phyloP scores from a whole-genome alignment of 2,888 invertebrate genomes.

The Linhomoeus sp. region DNA sequence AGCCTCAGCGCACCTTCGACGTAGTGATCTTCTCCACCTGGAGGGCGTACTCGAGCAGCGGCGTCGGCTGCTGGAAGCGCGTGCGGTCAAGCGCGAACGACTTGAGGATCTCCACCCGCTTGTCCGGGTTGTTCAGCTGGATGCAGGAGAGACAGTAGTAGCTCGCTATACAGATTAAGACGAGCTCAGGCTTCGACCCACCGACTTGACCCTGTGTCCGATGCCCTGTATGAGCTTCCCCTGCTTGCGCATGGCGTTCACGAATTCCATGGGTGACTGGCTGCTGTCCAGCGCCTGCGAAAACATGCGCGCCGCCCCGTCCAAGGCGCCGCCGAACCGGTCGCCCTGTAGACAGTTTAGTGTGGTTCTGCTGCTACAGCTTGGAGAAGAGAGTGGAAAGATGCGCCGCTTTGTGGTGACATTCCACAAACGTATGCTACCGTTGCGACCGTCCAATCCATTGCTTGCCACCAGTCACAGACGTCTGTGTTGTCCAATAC shows the following conservation, averaged over 20 bases:
- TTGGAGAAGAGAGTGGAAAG: too few relatives aligned
- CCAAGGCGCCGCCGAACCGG: slow-evolving; percentile 90
- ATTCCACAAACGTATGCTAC: too few relatives aligned
- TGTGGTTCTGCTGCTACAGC: too few relatives aligned
- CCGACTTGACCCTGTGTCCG: slow-evolving; percentile 62
- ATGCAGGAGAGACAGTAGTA: slow-evolving; percentile 4
- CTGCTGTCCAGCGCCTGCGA: slow-evolving; percentile 85
- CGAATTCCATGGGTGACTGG: slow-evolving; percentile 84
- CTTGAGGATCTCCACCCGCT: slow-evolving; percentile 85
- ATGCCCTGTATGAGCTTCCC: slow-evolving; percentile 98
- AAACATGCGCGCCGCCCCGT: slow-evolving; percentile 92
- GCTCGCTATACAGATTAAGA: too few relatives aligned
- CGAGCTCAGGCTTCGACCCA: too few relatives aligned
- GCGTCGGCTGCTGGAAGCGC: slow-evolving; percentile 50
- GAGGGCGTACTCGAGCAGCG: slow-evolving; percentile 78
- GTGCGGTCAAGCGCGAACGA: slow-evolving; percentile 75
- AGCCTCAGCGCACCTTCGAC: slow-evolving; percentile 43
- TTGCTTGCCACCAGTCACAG: too few relatives aligned
- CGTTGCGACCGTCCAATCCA: too few relatives aligned
- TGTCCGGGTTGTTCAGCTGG: slow-evolving; percentile 89
- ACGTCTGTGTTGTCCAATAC: too few relatives aligned
- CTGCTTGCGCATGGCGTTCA: slow-evolving; percentile 85
- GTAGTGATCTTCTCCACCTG: slow-evolving; percentile 98
- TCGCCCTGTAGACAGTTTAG: slow-evolving; percentile 49
- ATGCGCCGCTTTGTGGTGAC: too few relatives aligned